Percentiles rank a stretch among this genome's conserved stretches.
Conservation (phyloP, 2,113 vertebrate species). For the Chionodraco myersi region DNA sequence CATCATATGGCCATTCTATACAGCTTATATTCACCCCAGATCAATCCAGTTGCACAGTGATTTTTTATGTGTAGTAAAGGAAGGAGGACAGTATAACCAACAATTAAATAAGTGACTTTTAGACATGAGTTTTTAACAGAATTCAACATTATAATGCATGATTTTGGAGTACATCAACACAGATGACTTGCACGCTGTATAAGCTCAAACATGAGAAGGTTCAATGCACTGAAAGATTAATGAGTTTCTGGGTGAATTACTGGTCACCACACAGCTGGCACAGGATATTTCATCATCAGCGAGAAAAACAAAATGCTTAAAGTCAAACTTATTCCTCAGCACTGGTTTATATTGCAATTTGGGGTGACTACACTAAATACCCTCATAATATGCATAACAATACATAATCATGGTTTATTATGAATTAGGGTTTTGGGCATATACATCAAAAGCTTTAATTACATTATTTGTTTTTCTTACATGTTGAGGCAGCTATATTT, state of each 20-base stretch:
- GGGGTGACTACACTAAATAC: constrained; percentile 42
- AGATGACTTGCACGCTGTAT: constrained; percentile 3
- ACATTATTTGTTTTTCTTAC: constrained; percentile 16
- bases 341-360: constrained; percentile 58
- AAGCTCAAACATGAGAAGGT: constrained; percentile 1
- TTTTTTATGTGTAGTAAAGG: constrained; percentile 7
- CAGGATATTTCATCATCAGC: constrained; percentile 10
- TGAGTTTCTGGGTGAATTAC: constrained; percentile 20
- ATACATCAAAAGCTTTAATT: constrained; percentile 52
- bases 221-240: constrained; percentile 25
- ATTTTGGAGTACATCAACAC: constrained; percentile 20
- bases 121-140: constrained; percentile 11
- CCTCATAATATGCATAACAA: constrained; percentile 53
- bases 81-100: constrained; percentile 16
- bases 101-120: constrained; percentile 13
- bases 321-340: constrained; percentile 35
- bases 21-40: constrained; percentile 3
- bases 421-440: constrained; percentile 44
- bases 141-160: constrained; percentile 10
- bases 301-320: constrained; percentile 20
- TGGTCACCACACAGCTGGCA: constrained; percentile 45
- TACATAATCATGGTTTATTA: constrained; percentile 50
- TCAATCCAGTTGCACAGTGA: constrained; percentile 2
- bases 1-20: neutral
- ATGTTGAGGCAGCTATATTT: constrained; percentile 19